Conservation (phyloP, 2,888 invertebrate species). For the Drosophila atripex region DNA sequence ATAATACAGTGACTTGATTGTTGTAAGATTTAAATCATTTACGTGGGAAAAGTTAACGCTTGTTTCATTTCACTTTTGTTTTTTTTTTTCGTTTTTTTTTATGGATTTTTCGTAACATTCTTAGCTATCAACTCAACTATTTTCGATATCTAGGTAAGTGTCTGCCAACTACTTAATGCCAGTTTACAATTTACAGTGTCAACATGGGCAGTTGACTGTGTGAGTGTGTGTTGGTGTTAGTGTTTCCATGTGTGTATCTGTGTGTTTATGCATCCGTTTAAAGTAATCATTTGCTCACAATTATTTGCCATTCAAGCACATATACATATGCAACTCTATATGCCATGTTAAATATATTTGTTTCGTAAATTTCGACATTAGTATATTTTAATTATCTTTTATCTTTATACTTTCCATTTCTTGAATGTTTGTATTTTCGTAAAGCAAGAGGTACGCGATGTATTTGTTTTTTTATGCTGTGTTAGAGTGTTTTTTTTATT, state of each 20-base stretch:
- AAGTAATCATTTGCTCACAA: constrained; percentile 69
- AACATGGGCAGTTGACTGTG: constrained; percentile 18
- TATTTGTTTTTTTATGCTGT: constrained; percentile 58
- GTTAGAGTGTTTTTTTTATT: constrained; percentile 10
- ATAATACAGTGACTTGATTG: constrained; percentile 48
- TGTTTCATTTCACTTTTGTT: constrained; percentile 48
- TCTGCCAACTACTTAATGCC: constrained; percentile 49
- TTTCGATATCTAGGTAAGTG: constrained; percentile 24
- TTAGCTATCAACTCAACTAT: constrained; percentile 31
- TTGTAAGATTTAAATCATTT: constrained; percentile 54
- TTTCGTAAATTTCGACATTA: constrained; percentile 48
- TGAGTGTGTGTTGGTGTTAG: constrained; percentile 4
- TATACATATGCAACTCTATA: constrained; percentile 46
- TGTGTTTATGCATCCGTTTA: constrained; percentile 31
- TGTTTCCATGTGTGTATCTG: constrained; percentile 29
- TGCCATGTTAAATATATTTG: constrained; percentile 47
- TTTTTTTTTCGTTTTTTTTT: neutral
- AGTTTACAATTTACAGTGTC: constrained; percentile 71
- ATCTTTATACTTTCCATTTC: constrained; percentile 44
- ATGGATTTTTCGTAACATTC: constrained; percentile 13
- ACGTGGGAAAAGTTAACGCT: constrained; percentile 78
- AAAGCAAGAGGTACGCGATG: constrained; percentile 81
- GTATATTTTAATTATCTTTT: constrained; percentile 41
- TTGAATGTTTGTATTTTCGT: constrained; percentile 61
- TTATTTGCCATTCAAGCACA: constrained; percentile 47